Conservation (phyloP, 35 echinoderm and acorn worm species). For the Apostichopus parvimensis region DNA sequence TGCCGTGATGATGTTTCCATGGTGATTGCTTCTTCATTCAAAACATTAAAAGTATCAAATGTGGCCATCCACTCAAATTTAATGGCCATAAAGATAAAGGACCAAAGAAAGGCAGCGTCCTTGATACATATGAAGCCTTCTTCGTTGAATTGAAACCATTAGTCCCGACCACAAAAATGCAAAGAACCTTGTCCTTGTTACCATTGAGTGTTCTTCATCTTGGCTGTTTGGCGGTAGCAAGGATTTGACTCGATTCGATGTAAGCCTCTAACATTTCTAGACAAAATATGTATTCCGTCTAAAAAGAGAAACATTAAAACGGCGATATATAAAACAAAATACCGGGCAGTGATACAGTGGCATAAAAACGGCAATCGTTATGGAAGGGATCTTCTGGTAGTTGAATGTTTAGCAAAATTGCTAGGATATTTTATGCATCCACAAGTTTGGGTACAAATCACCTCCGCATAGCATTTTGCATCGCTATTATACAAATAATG, state of each 20-base stretch:
- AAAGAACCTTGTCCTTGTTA: not conserved
- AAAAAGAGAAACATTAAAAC: not conserved
- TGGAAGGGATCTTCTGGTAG: not conserved
- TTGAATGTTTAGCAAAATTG: not conserved
- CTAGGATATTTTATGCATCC: not conserved
- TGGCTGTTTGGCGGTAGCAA: not conserved
- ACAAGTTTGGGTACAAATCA: not conserved
- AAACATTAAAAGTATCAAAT: too few relatives aligned
- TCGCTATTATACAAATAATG: too few relatives aligned
- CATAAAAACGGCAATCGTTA: not conserved
- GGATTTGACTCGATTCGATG: constrained; percentile 38
- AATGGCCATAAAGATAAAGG: not conserved
- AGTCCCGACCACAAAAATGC: not conserved
- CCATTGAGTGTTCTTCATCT: not conserved
- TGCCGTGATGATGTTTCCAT: too few relatives aligned
- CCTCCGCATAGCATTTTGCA: not conserved
- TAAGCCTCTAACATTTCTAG: constrained; percentile 45
- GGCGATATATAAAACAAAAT: not conserved
- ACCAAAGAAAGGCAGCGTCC: too few relatives aligned
- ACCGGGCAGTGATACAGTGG: not conserved
- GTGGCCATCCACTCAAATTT: not conserved
- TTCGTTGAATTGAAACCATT: not conserved
- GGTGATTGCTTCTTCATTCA: too few relatives aligned
- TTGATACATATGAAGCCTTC: not conserved
- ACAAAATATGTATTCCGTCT: constrained; percentile 49